Conservation (phyloP, 2,113 vertebrate species). For the Nematolebias whitei region DNA sequence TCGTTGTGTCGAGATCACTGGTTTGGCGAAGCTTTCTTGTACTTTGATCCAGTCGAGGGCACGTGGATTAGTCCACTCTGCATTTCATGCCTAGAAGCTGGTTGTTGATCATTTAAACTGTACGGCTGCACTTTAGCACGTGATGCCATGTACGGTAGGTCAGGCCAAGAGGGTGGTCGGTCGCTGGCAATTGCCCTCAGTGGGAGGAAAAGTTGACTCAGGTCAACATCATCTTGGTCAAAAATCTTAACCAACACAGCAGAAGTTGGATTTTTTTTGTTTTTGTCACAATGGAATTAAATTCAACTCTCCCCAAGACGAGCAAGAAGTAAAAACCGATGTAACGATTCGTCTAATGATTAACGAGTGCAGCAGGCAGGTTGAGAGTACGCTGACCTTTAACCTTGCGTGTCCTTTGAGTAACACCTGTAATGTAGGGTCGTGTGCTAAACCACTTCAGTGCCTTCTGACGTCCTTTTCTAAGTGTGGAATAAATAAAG, state of each 20-base stretch:
- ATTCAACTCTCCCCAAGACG: constrained; percentile 5
- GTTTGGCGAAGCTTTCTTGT: constrained; percentile 14
- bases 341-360: constrained; percentile 20
- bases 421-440: constrained; percentile 51
- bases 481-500: constrained; percentile 79
- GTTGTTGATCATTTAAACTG: constrained; percentile 58
- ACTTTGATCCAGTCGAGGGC: constrained; percentile 31
- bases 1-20: constrained; percentile 10
- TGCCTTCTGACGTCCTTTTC: constrained; percentile 78
- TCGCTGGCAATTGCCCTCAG: constrained; percentile 18
- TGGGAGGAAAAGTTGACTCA: constrained; percentile 11
- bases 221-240: constrained; percentile 34
- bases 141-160: constrained; percentile 38
- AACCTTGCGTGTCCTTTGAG: constrained; percentile 55
- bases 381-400: constrained; percentile 51
- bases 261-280: constrained; percentile 13
- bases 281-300: constrained; percentile 10
- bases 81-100: constrained; percentile 43
- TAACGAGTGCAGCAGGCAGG: background rate
- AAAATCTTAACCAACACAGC: constrained; percentile 12
- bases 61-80: constrained; percentile 25
- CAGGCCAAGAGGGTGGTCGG: constrained; percentile 32
- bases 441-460: constrained; percentile 73
- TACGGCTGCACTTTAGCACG: constrained; percentile 70
- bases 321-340: constrained; percentile 15